These are phyloP conservation scores for Acanthopleura granulata DNA, from an alignment of 2,888 invertebrate genomes.

Conservation along the genomic window DNA sequence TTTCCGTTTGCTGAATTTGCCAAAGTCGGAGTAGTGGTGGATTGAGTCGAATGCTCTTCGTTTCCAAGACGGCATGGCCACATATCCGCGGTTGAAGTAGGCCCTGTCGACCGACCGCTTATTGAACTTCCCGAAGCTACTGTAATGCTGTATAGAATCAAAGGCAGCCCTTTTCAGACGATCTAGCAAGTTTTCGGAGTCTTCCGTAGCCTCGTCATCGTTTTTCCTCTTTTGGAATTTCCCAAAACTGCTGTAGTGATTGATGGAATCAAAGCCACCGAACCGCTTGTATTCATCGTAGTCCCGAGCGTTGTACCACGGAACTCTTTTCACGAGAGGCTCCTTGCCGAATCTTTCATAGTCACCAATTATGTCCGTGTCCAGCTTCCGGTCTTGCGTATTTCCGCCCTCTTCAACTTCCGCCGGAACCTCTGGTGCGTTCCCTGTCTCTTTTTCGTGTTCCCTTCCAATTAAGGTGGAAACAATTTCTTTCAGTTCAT, in stretches of 20 bases:
- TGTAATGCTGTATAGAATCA: slow-evolving; percentile 14
- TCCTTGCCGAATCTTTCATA: not conserved
- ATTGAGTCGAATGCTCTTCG: slow-evolving; percentile 1
- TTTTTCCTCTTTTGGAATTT: slow-evolving; percentile 12
- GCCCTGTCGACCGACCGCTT: not conserved
- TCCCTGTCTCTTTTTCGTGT: not conserved
- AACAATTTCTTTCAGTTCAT: not conserved
- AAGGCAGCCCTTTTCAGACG: slow-evolving; percentile 5
- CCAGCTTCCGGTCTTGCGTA: not conserved
- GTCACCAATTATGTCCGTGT: not conserved
- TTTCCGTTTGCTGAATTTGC: not conserved
- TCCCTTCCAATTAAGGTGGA: not conserved
- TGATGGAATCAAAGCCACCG: slow-evolving; percentile 10
- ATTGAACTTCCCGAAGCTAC: not conserved
- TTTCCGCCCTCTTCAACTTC: not conserved
- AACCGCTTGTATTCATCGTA: not conserved
- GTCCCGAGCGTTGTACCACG: not conserved
- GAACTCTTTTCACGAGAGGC: not conserved
- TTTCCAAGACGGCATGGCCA: not conserved
- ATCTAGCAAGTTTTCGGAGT: not conserved
- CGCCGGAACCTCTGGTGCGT: not conserved
- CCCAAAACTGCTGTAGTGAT: slow-evolving; percentile 13
- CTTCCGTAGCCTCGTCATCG: not conserved
- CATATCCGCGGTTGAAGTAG: not conserved
- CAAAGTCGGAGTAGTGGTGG: slow-evolving; percentile 16